phyloP scores from a whole-genome alignment of 2,113 vertebrate genomes.

The Callorhinus ursinus region DNA sequence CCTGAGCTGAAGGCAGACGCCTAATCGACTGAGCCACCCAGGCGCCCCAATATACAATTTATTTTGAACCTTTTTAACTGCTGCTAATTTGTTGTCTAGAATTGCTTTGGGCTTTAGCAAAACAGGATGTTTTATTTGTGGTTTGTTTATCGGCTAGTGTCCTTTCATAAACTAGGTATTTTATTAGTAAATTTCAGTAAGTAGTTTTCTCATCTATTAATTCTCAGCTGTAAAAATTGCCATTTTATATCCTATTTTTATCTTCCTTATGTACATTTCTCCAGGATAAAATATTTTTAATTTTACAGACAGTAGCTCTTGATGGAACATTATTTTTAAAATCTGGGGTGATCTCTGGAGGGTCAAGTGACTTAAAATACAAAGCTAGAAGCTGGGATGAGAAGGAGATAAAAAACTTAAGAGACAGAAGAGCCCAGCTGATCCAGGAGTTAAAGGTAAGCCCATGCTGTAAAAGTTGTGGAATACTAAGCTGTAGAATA shows the following conservation, averaged over 20 bases:
- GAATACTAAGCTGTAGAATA: background rate
- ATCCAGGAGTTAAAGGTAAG: slow-evolving; percentile 91
- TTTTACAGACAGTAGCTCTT: slow-evolving; percentile 92
- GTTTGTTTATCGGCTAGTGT: background rate
- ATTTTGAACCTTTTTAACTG: slow-evolving; percentile 1
- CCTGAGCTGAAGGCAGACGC: background rate
- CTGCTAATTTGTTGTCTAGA: slow-evolving; percentile 1
- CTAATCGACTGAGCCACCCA: background rate
- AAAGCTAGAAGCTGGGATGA: slow-evolving; percentile 96
- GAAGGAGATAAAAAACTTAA: slow-evolving; percentile 90
- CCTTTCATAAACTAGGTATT: slow-evolving; percentile 20
- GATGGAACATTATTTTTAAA: slow-evolving; percentile 97
- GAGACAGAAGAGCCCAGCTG: slow-evolving; percentile 88
- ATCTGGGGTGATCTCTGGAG: slow-evolving; percentile 97
- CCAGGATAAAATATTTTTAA: slow-evolving; percentile 50
- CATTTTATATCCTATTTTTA: background rate
- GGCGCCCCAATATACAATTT: too few species aligned
- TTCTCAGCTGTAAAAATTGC: slow-evolving; percentile 23
- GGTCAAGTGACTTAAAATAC: slow-evolving; percentile 91
- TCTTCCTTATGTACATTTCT: slow-evolving; percentile 9
- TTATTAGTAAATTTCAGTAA: background rate
- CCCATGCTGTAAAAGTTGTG: slow-evolving; percentile 37
- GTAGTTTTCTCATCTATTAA: background rate
- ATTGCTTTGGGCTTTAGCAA: slow-evolving; percentile 16
- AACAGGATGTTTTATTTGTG: background rate